These are phyloP conservation scores for Colostygia pectinataria DNA, from an alignment of 2,888 invertebrate genomes.

Conservation along the genomic window DNA sequence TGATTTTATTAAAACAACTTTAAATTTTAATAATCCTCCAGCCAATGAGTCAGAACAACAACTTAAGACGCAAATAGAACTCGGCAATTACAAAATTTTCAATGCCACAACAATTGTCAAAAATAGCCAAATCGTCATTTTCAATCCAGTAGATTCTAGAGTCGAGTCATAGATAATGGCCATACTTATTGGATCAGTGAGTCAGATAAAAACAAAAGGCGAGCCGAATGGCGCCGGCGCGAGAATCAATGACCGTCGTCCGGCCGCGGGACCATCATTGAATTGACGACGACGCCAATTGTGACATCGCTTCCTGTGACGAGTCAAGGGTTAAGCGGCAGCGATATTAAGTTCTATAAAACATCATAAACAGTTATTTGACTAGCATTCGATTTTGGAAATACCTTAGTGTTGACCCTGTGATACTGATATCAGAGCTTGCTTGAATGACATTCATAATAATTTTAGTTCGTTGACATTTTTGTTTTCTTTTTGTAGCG, in stretches of 20 bases:
- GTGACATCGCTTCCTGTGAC: slow-evolving; percentile 72
- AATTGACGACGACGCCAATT: slow-evolving; percentile 79
- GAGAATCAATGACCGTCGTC: slow-evolving; percentile 79
- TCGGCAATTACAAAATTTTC: not conserved
- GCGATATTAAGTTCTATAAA: slow-evolving; percentile 20
- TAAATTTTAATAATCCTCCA: not conserved
- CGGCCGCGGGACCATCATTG: slow-evolving; percentile 69
- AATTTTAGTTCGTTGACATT: no score
- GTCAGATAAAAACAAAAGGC: slow-evolving; percentile 52
- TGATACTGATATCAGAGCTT: no score
- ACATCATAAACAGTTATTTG: no score
- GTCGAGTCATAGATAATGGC: not conserved
- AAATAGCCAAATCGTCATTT: slow-evolving; percentile 30
- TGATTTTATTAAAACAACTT: no score
- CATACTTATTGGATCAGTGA: slow-evolving; percentile 22
- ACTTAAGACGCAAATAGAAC: slow-evolving; percentile 23
- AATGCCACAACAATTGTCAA: slow-evolving; percentile 11
- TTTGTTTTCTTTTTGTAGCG: no score
- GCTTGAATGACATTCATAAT: no score
- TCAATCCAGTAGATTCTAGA: slow-evolving; percentile 1
- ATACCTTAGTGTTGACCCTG: no score
- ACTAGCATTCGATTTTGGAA: no score
- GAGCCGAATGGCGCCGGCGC: slow-evolving; percentile 67
- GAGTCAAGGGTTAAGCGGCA: slow-evolving; percentile 40
- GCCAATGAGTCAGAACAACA: not conserved